A percentile compares a stretch with the other conserved stretches of the same genome.
Evolutionary conservation across 2,797 vertebrate species (phyloP).

Genomic region (Buphagus erythrorhynchus): DNA sequence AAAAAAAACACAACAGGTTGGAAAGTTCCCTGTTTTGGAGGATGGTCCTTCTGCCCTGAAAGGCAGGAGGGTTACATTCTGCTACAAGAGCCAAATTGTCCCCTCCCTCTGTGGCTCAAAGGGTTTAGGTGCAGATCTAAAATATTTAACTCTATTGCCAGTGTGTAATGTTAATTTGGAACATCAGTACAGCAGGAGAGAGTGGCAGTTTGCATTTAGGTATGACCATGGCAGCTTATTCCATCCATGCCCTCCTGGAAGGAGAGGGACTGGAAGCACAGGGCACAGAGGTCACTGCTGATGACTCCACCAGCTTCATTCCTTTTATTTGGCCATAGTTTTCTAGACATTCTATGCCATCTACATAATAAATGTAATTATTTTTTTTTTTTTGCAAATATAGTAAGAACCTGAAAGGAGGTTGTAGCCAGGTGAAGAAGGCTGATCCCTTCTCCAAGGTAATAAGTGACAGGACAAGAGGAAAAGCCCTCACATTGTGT

Average conservation of each 20-base stretch:
- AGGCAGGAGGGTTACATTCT: not conserved
- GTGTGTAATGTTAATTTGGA: not conserved
- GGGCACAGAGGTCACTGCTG: not conserved
- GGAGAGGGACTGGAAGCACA: fast-evolving
- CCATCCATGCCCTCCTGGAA: not conserved
- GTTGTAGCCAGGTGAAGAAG: not conserved
- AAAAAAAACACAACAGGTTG: not conserved
- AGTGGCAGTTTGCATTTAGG: not conserved
- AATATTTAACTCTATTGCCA: not conserved
- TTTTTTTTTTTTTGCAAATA: not conserved
- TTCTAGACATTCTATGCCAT: not conserved
- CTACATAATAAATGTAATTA: not conserved
- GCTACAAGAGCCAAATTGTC: fast-evolving
- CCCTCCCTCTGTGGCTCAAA: not conserved
- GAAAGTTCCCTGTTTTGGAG: not conserved
- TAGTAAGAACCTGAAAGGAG: not conserved
- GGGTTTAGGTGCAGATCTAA: not conserved
- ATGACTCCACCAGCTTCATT: not conserved
- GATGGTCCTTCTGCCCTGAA: not conserved
- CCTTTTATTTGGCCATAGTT: not conserved
- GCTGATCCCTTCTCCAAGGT: not conserved
- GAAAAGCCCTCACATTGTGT: not conserved
- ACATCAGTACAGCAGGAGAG: not conserved
- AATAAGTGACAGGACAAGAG: not conserved
- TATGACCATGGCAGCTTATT: not conserved